phyloP scores from a whole-genome alignment of 2,888 invertebrate species.

The Diarsia mendica region DNA sequence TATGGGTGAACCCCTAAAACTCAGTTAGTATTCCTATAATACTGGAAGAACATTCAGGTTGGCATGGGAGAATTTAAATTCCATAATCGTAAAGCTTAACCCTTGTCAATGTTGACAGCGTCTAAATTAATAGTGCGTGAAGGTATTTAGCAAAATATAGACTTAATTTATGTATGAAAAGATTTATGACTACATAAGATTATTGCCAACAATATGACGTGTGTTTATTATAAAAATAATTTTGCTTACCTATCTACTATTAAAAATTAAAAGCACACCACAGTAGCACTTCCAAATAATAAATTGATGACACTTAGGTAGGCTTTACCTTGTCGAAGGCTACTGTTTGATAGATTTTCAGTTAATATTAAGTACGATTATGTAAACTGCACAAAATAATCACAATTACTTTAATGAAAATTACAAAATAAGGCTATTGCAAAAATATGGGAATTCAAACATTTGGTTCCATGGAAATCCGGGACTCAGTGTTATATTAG shows the following conservation, averaged over 20 bases:
- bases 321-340: neutral
- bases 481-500: neutral
- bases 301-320: neutral
- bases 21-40: slow-evolving; percentile 34
- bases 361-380: neutral
- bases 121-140: slow-evolving; percentile 84
- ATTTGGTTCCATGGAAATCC: neutral
- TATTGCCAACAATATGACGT: slow-evolving; percentile 42
- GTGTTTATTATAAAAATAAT: slow-evolving; percentile 24
- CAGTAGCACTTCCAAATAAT: slow-evolving; percentile 8
- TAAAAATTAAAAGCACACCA: neutral
- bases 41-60: slow-evolving; percentile 56
- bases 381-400: no score
- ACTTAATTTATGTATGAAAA: slow-evolving; percentile 68
- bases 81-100: slow-evolving; percentile 80
- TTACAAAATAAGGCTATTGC: no score
- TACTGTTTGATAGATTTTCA: neutral
- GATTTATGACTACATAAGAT: slow-evolving; percentile 63
- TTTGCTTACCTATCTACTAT: neutral
- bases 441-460: neutral
- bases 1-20: neutral
- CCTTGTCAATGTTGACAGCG: slow-evolving; percentile 83
- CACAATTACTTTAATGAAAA: neutral
- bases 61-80: slow-evolving; percentile 76
- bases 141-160: slow-evolving; percentile 80